Evolutionary conservation across 2,888 invertebrate species (phyloP), one percentile per base, ranked within the genome.

Genomic region (Ophraella communa): DNA sequence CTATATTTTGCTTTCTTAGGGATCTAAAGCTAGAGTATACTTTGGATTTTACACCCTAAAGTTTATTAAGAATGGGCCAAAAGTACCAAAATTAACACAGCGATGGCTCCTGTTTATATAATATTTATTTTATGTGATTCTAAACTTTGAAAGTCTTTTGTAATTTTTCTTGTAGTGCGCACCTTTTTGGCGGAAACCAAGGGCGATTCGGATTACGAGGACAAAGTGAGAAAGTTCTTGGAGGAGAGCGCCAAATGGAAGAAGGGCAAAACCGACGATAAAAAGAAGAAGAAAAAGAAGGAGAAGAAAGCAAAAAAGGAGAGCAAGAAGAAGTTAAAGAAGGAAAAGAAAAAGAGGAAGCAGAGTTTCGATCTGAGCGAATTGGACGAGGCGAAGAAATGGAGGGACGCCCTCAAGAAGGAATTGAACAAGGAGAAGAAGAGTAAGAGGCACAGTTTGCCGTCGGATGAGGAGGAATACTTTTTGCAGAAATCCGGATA

Each of bases 181-280:
- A 74, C 80, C 11, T 92, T 93, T 81, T 81, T 93, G 69, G 90
- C 91, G 73, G 90, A 91, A 82, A 91, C 91, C 2, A 91, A 91
- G 79, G 84, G 84, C 18, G 94, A 94, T 77, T 92, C 92, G 0
- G 93, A 94, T 79, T 94, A 94, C 75, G 92, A 93, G 80, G 91
- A 91, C 66, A 92, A 85, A 84, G 93, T 94, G 63, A 88, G 93
- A n/a, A 93, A 91, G 80, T 91, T 94, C 80, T 84, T 94, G 62
- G 92, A 92, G 76, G 93, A 94, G 75, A 92, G 92, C 0, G 89
- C 90, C 27, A 90, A 91, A 76, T 93, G 92, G 85, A 91, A 91
- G 78, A 89, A 89, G 77, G 86, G 87, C 76, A 89, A 87, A 81
- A 76, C 86, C 82, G 87, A 90, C 74, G 89, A 89, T 73, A 88